These are phyloP conservation scores for Podarcis siculus DNA, from an alignment of 2,797 vertebrate species.

Conservation along the genomic window DNA sequence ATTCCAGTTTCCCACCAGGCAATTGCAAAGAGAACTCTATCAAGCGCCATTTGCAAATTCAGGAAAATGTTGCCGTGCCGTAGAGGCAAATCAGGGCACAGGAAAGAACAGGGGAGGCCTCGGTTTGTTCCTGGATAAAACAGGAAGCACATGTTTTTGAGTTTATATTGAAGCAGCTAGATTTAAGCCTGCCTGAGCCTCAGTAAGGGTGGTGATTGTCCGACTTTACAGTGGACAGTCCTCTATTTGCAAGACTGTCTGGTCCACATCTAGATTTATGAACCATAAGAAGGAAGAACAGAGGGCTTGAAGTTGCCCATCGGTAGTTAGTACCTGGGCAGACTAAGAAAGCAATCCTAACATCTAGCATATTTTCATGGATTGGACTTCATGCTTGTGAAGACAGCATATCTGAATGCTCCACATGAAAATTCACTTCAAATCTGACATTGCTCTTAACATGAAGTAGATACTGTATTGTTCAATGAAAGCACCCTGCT, in stretches of 20 bases:
- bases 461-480: too few relatives aligned
- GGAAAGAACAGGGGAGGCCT: not conserved
- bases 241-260: too few relatives aligned
- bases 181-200: not conserved
- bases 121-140: not conserved
- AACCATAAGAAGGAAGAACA: too few relatives aligned
- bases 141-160: not conserved
- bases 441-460: not conserved
- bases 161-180: not conserved
- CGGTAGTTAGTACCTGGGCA: too few relatives aligned
- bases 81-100: slow-evolving; percentile 10
- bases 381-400: not conserved
- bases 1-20: not conserved
- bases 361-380: too few relatives aligned
- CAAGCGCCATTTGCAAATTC: not conserved
- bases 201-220: too few relatives aligned
- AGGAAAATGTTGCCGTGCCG: not conserved
- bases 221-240: too few relatives aligned
- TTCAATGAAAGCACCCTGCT: not conserved
- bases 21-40: not conserved
- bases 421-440: not conserved
- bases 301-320: too few relatives aligned
- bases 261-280: too few relatives aligned
- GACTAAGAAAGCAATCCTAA: too few relatives aligned
- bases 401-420: not conserved